A percentile compares a stretch with the other conserved stretches of the same genome.
Evolutionary conservation across 2,113 vertebrate genomes (phyloP).

Genomic region (Salvelinus namaycush): DNA sequence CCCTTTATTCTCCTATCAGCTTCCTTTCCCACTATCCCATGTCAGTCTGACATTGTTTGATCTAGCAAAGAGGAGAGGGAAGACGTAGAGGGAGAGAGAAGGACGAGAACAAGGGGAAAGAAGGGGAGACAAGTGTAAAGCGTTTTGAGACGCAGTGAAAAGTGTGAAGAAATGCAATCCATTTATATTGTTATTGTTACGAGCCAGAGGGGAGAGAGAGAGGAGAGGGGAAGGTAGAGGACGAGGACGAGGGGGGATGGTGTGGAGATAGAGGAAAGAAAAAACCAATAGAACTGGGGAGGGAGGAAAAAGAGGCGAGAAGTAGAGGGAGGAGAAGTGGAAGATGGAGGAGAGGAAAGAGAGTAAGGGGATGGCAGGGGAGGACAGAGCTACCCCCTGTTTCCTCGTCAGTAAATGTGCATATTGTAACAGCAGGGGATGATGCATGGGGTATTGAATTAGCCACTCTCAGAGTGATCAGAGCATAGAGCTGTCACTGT

Average conservation of each 20-base stretch:
- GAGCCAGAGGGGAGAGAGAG: slow-evolving; percentile 1
- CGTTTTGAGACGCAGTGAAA: too few species aligned
- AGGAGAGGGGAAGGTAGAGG: background rate
- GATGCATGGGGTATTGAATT: slow-evolving; percentile 67
- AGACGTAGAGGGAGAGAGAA: background rate
- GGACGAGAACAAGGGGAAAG: background rate
- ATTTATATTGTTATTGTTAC: too few species aligned
- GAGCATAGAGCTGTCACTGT: slow-evolving; percentile 56
- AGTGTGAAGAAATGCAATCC: too few species aligned
- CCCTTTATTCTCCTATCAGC: background rate
- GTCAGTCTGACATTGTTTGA: background rate
- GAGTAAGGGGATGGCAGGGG: slow-evolving; percentile 31
- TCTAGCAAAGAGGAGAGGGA: background rate
- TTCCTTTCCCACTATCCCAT: background rate
- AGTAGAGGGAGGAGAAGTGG: background rate
- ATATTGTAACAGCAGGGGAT: slow-evolving; percentile 71
- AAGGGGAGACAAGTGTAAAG: background rate
- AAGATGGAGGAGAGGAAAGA: slow-evolving; percentile 44
- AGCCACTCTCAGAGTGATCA: slow-evolving; percentile 61
- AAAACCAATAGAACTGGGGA: slow-evolving; percentile 12
- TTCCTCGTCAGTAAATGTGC: slow-evolving; percentile 51
- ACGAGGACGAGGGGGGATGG: background rate
- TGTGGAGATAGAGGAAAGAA: slow-evolving; percentile 42
- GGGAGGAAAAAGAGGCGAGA: background rate
- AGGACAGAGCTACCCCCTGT: slow-evolving; percentile 25